Base-by-base conservation (phyloP, 2,797 vertebrate species). In the Lophius americanus region DNA sequence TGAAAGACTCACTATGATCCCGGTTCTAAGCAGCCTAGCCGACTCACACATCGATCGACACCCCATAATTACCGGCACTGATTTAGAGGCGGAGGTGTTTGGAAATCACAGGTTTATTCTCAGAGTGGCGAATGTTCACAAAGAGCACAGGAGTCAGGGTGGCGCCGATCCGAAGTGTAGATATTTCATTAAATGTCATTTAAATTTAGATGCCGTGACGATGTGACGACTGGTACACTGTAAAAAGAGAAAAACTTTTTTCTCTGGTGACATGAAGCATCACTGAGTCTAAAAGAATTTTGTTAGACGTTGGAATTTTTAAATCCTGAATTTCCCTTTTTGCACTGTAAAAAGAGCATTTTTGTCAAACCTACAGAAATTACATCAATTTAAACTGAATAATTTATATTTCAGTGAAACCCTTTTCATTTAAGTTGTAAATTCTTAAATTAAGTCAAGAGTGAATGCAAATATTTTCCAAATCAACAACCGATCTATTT, bases 101-200 rank as follows among this genome's bases (percentile, higher is more conserved):
- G 41, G 42, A 55, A 35, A 69, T 50, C 49, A 39, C 47, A 62
- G 47, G 51, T 56, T n/a, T 56, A 48, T 51, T 56, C 23, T 11
- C 33, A 48, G 23, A 59, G 3, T 3, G 0, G 10, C 5, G 12
- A 39, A 5, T 35, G 12, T 7, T 41, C 47, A 37, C 43, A 58
- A 13, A n/a, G 11, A 55, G 23, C 7, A 14, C 5, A 7, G 3
- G 0, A 42, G n/a, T 1, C 48, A 44, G 57, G 56, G 33, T 44
- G 49, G 47, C 9, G 32, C 14, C 6, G 33, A 44, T 12, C 41
- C 65, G 49, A 68, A 35, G n/a, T 38, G 13, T 70, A 46, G 50
- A 70, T 59, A 36, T 51, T 68, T 59, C 4, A 74, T 43, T 60
- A 36, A 65, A 38, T 14, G 37, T 62, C n/a, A 50, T 36, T 38